Evolutionary conservation across 2,113 vertebrate genomes (phyloP).

Genomic region (Neolamprologus cancellatus): DNA sequence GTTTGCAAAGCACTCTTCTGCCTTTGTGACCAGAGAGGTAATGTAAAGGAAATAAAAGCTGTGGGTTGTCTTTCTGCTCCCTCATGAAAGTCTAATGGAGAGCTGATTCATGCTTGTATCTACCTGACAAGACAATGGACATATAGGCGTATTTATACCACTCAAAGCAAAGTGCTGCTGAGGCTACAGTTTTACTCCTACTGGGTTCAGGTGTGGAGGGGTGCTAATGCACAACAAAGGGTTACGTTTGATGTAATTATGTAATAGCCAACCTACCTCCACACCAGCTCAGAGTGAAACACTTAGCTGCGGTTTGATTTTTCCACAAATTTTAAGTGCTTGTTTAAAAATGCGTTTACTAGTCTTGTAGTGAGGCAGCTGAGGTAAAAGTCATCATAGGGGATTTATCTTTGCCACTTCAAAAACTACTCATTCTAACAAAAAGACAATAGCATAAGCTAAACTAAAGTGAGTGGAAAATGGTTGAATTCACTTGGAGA

Average conservation of each 20-base stretch:
- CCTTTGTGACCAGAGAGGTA: constrained; percentile 29
- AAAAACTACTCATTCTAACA: not conserved
- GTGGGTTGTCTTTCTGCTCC: constrained; percentile 50
- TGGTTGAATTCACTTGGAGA: not conserved
- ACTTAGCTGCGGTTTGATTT: constrained; percentile 11
- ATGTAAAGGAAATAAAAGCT: constrained; percentile 56
- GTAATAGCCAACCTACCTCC: constrained; percentile 29
- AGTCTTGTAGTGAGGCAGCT: not conserved
- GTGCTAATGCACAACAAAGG: constrained; percentile 48
- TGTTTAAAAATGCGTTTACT: not conserved
- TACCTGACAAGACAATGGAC: constrained; percentile 43
- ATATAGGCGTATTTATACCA: constrained; percentile 43
- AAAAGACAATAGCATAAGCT: not conserved
- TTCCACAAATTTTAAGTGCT: not conserved
- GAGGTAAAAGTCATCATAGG: not conserved
- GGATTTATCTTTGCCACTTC: not conserved
- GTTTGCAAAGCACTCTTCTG: constrained; percentile 21
- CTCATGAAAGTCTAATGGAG: constrained; percentile 59
- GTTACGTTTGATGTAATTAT: constrained; percentile 38
- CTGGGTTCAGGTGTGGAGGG: constrained; percentile 50
- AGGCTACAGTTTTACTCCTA: constrained; percentile 56
- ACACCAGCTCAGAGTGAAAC: not conserved
- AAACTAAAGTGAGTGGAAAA: not conserved
- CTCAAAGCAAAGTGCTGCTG: constrained; percentile 58
- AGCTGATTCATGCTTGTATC: constrained; percentile 56